A percentile compares a stretch with the other conserved stretches of the same genome.
phyloP scores from a whole-genome alignment of 1,140 invertebrate species.

The Apocrypta bakeri region DNA sequence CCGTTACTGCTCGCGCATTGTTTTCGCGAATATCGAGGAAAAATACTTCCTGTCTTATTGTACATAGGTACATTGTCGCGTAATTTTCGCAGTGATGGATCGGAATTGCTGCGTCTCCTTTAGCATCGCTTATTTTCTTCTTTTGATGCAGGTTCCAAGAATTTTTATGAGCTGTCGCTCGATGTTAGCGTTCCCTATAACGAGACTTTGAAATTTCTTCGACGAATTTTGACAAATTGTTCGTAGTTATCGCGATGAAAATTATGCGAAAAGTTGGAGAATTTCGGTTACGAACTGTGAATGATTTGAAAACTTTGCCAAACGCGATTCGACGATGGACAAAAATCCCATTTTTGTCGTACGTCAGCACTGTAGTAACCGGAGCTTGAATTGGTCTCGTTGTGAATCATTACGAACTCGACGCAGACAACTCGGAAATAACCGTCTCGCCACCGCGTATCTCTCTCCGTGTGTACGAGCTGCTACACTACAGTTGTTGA shows the following conservation, averaged over 20 bases:
- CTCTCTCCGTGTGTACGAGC: neutral
- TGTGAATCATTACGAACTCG: constrained; percentile 9
- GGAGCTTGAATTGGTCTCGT: constrained; percentile 9
- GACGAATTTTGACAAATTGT: neutral
- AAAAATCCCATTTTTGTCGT: neutral
- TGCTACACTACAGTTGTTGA: neutral
- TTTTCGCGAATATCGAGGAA: constrained; percentile 2
- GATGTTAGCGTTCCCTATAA: neutral
- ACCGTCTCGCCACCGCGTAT: constrained; percentile 26
- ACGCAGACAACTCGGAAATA: constrained; percentile 5
- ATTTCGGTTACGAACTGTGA: no score
- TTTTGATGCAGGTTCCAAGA: no score
- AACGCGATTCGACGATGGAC: no score
- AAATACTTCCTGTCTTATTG: neutral
- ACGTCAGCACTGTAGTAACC: neutral
- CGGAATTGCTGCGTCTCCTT: constrained; percentile 10
- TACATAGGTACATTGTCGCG: neutral
- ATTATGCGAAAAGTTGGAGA: no score
- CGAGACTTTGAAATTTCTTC: constrained; percentile 4
- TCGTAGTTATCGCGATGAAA: no score
- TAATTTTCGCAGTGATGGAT: neutral
- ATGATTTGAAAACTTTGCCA: no score
- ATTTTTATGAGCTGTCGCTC: neutral
- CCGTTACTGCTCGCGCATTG: neutral
- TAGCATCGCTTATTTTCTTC: neutral